Evolutionary conservation across 2,113 vertebrate species (phyloP), one percentile per base, ranked within the genome.

Genomic region (Crotophaga sulcirostris): DNA sequence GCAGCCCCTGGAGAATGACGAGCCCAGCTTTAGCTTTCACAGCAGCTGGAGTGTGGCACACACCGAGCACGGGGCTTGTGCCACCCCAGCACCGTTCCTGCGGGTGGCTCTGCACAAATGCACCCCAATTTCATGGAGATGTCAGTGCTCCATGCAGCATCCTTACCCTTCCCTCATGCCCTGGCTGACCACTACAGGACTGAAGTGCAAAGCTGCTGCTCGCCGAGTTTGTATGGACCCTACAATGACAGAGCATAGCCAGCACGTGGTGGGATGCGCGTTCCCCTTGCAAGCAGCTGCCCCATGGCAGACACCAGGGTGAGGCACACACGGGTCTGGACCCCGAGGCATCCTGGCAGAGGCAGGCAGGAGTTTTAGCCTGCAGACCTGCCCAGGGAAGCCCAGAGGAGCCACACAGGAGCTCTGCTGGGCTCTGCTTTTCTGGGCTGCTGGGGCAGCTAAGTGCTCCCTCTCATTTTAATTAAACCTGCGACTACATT

Each of bases 401-500:
- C 52, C 49, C 0, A 1, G 24, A 68, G 54, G 31, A 95, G 33
- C 47, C 54, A n/a, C 0, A 1, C 7, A 28, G 6, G 1, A 7
- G 23, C 47, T 82, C 29, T 47, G 24, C 29, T 68, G 70, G 36
- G 24, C 34, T 79, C 36, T 1, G 1, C 11, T 86, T 92, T 76
- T 90, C 58, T 0, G 1, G 16, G n/a, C 34, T 89, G 26, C 25
- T 1, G 0, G 33, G 29, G 21, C 0, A 0, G 25, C 78, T 79
- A 49, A 33, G 72, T 5, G 4, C 79, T 93, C 44, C 25, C 38
- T 75, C 60, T 96, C 11, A 0, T 80, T 88, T 96, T 96, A 96
- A 96, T 96, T 95, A 96, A 97, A 92, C 42, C 45, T 58, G 59
- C 1, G 9, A 62, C 42, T 77, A 38, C 51, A 74, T 93, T 94